phyloP scores from a whole-genome alignment of 2,888 invertebrate species.

The Stegana nigrithorax region DNA sequence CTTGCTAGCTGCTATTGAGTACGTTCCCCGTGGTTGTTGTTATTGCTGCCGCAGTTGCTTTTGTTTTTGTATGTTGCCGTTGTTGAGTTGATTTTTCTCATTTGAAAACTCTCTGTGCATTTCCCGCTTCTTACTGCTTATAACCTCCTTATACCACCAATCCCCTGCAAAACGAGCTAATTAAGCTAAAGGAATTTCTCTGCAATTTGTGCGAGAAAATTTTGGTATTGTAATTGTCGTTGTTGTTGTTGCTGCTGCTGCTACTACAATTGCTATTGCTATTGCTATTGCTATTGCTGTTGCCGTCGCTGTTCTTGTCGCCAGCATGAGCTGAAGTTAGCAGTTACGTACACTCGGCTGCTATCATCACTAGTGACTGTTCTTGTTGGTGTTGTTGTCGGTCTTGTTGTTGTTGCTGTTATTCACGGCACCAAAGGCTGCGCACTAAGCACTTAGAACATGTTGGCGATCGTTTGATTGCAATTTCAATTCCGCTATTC shows the following conservation, averaged over 20 bases:
- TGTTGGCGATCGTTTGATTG: constrained; percentile 49
- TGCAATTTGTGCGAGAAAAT: constrained; percentile 48
- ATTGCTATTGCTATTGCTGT: constrained; percentile 13
- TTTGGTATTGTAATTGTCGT: constrained; percentile 42
- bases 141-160: background rate
- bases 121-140: too few relatives aligned
- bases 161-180: constrained; percentile 42
- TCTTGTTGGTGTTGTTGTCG: background rate
- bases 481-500: constrained; percentile 31
- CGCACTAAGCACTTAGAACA: constrained; percentile 47
- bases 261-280: constrained; percentile 5
- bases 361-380: background rate
- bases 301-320: background rate
- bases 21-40: background rate
- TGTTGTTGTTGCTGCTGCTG: constrained; percentile 30
- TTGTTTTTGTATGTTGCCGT: too few relatives aligned
- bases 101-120: too few relatives aligned
- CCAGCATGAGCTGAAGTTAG: too few relatives aligned
- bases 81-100: too few relatives aligned
- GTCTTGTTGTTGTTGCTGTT: constrained; percentile 30
- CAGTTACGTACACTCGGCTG: background rate
- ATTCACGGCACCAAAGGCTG: constrained; percentile 25
- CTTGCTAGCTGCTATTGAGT: too few relatives aligned
- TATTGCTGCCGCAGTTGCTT: too few relatives aligned
- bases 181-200: constrained; percentile 64